Base-by-base conservation (phyloP, 2,797 vertebrate genomes). In the Taeniopygia guttata region DNA sequence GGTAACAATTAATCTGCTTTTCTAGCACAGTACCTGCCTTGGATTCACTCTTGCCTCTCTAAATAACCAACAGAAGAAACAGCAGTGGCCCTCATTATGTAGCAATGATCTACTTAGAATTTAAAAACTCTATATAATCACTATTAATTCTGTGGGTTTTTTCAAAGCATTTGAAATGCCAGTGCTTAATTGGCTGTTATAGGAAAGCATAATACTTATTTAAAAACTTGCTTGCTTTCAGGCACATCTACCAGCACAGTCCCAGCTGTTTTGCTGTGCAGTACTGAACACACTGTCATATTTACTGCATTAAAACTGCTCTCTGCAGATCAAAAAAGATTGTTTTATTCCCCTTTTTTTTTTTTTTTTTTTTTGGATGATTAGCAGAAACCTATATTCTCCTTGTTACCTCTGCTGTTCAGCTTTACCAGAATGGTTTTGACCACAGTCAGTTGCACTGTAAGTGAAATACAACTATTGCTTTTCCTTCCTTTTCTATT, bases 401-500 rank as follows among this genome's bases (percentile, higher is more conserved):
- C 9, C 5, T 48, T 43, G 40, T 69, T 75, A 78, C 43, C 40
- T 69, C 6, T 6, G 9, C 59, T 72, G 40, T 40, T 81, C 29
- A 84, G 2, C 49, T 90, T 90, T 72, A 78, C 58, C 51, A 87
- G 69, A 27, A 10, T 62, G 66, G 43, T 69, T 90, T 69, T 84
- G 59, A 66, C 45, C 23, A 36, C 27, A 69, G 63, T 22, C 2
- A 10, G n/a, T 62, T 91, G 66, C 73, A 88, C 46, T 40, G 5
- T 55, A 89, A 84, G 17, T 45, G 63, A 84, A 94, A 80, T 43
- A 45, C 60, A 92, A n/a, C 54, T 52, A 54, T 60, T 92, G 72
- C 64, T 85, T 87, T 93, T 92, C 81, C 74, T 96, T 93, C 64
- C 75, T 92, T 69, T 87, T 34, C 78, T 76, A 18, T 84, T 94